phyloP scores from a whole-genome alignment of 1,140 invertebrate species.

The Drosophila kepulauana region DNA sequence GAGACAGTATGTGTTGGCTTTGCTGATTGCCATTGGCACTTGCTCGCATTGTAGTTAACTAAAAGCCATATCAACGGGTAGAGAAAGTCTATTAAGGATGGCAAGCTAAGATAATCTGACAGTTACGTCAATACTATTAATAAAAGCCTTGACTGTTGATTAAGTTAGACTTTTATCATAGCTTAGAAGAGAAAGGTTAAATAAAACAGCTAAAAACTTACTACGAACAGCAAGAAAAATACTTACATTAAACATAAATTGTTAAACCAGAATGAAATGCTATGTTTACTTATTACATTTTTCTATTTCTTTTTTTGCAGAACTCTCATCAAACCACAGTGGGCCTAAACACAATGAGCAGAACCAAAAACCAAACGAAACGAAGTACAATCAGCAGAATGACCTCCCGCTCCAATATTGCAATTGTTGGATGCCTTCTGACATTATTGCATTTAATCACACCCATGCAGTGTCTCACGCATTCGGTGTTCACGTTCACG shows the following conservation, averaged over 20 bases:
- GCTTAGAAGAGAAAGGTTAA: background rate
- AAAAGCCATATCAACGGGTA: background rate
- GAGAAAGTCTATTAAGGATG: conserved; percentile 29
- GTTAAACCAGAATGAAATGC: too few species aligned
- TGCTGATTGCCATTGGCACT: conserved; percentile 16
- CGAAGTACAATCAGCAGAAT: conserved; percentile 59
- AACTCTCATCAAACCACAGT: conserved; percentile 32
- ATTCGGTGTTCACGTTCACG: conserved; percentile 72
- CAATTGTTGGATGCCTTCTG: conserved; percentile 33
- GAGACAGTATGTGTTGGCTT: conserved; percentile 14
- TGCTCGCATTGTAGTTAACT: conserved; percentile 10
- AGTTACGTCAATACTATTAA: conserved; percentile 23
- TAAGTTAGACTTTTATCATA: conserved; percentile 10
- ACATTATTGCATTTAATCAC: conserved; percentile 33
- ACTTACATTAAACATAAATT: too few species aligned
- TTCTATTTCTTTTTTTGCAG: conserved; percentile 32
- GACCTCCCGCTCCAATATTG: conserved; percentile 10
- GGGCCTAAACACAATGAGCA: conserved; percentile 56
- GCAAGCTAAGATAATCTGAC: conserved; percentile 10
- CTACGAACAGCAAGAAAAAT: too few species aligned
- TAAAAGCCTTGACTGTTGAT: conserved; percentile 12
- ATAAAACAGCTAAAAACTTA: too few species aligned
- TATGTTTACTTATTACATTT: too few species aligned
- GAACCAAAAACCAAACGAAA: conserved; percentile 29
- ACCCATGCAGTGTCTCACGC: conserved; percentile 47